Evolutionary conservation across 1,140 invertebrate genomes (phyloP), one percentile per base, ranked within the genome.

Genomic region (Drosophila quadrilineata): DNA sequence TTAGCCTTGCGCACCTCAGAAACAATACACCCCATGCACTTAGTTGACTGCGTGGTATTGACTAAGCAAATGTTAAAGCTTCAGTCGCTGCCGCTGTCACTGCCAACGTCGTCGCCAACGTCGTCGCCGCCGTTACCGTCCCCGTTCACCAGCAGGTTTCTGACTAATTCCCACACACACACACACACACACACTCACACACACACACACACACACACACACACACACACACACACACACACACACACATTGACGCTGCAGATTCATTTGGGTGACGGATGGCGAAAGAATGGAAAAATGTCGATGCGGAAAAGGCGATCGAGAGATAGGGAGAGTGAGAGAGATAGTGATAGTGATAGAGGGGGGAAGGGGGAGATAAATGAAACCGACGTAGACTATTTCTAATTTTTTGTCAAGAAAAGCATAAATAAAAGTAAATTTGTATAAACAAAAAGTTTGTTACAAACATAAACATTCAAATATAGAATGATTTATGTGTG

Each of bases 111-210:
- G 22, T 14, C 14, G 33, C n/a, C n/a, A 9, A 9, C 19, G 8
- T 22, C 36, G 21, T 14, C n/a, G 48, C 19, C 1, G 22, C 19
- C 14, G 33, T 16, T 6, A n/a, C 33, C 1, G 33, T 8, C n/a
- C n/a, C n/a, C n/a, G n/a, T 48, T 9, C 9, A 12, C 53, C 73
- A 74, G 46, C 80, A 86, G 75, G 80, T 86, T 86, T 85, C 68
- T 86, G 80, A 86, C 80, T 86, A 86, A 86, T 80, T 66, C 46
- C 49, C 36, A 28, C 62, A 75, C 72, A 75, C 5, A 22, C 14
- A n/a, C n/a, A n/a, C n/a, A n/a, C n/a, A n/a, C n/a, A n/a, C n/a
- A n/a, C n/a, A n/a, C n/a, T n/a, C n/a, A n/a, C n/a, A n/a, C n/a
- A n/a, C n/a, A n/a, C n/a, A n/a, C n/a, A n/a, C n/a, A n/a, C n/a